Base-by-base conservation (phyloP, 2,797 vertebrate species). In the Parauchenoglanis punctatus region DNA sequence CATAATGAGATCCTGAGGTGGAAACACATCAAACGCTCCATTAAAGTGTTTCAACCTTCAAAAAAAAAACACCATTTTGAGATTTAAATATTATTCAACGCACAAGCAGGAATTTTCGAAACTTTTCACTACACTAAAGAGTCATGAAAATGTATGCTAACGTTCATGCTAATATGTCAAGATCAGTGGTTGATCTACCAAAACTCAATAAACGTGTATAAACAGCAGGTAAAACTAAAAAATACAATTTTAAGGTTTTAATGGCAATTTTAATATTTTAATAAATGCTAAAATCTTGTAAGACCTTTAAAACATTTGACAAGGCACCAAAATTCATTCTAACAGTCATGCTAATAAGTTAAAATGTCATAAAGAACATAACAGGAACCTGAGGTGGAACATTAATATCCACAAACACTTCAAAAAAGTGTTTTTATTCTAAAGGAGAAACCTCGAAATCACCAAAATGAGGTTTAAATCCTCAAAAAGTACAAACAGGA, bases 401-500 rank as follows among this genome's bases (percentile, higher is more conserved):
- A 54, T 68, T 31, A 68, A 56, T 35, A 23, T 54, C n/a, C n/a
- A 68, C 5, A 35, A 70, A 68, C 46, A 68, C 20, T 68, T 68
- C 4, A 28, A 31, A 52, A 83, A 68, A 23, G 5, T 54, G 63
- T 20, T 52, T 83, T 68, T 52, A 35, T 67, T 20, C 35, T 83
- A 2, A 54, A 13, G 81, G 46, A 83, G 28, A 20, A 83, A 70
- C 46, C 46, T 68, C n/a, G 35, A 83, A 83, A 68, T 35, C 46
- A 63, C 25, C 58, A 63, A n/a, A 63, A 46, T 0, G 35, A 63
- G 46, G 46, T 23, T 54, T 28, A 15, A 68, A 83, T 68, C 35
- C 46, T 68, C 28, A 13, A 31, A 83, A 83, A 83, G 81, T 63
- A 56, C 18, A 54, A 84, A 2, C 20, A 49, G 92, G 93, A 89